Evolutionary conservation across 2,888 invertebrate genomes (phyloP).

Genomic region (Phymatocera aterrima): DNA sequence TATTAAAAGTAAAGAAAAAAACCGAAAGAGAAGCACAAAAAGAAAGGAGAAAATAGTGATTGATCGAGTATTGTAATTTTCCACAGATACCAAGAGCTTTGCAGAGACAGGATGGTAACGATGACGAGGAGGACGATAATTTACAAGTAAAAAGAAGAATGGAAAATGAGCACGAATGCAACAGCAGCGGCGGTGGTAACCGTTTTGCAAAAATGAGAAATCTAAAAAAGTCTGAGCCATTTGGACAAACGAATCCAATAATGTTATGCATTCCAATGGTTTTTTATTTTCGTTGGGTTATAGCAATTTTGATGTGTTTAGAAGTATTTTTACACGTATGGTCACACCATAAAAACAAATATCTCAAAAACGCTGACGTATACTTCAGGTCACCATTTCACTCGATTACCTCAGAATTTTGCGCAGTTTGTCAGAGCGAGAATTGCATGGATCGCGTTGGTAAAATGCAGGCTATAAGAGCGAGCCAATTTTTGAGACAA

Average conservation of each 20-base stretch:
- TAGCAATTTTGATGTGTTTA: constrained; percentile 74
- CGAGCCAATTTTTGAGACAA: constrained; percentile 67
- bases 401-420: constrained; percentile 82
- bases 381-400: constrained; percentile 85
- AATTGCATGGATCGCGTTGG: constrained; percentile 80
- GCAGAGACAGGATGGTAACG: constrained; percentile 44
- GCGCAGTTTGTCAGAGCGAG: constrained; percentile 81
- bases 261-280: constrained; percentile 65
- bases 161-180: no score
- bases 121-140: constrained; percentile 49
- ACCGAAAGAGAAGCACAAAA: no score
- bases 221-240: constrained; percentile 60
- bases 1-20: no score
- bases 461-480: constrained; percentile 81
- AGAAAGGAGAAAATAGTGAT: neutral
- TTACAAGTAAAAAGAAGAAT: constrained; percentile 10
- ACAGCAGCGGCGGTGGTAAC: no score
- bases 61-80: constrained; percentile 24
- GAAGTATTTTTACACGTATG: constrained; percentile 82
- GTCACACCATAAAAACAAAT: constrained; percentile 83
- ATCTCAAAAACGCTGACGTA: constrained; percentile 77
- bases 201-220: constrained; percentile 58
- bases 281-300: constrained; percentile 68
- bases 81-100: constrained; percentile 65
- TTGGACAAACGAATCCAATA: constrained; percentile 67